phyloP scores from a whole-genome alignment of 1,140 invertebrate species.

The Eurosta solidaginis region DNA sequence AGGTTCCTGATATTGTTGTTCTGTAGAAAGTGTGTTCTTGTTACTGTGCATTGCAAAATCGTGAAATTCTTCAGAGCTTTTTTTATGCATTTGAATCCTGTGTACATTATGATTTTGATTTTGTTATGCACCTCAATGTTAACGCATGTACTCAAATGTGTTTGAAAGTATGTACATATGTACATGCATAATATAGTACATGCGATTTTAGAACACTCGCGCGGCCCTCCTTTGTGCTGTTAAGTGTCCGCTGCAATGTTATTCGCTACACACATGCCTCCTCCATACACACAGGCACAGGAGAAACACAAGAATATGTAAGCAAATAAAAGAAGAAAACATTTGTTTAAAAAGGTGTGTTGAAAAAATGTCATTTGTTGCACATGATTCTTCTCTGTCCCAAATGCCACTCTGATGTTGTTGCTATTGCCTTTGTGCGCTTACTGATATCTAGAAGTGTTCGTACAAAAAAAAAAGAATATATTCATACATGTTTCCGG shows the following conservation, averaged over 20 bases:
- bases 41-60: too few species aligned
- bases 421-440: background rate
- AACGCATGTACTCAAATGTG: background rate
- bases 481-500: slow-evolving; percentile 14
- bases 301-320: background rate
- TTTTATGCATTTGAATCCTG: too few species aligned
- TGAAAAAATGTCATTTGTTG: background rate
- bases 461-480: slow-evolving; percentile 8
- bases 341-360: background rate
- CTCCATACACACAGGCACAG: background rate
- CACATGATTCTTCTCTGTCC: background rate
- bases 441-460: background rate
- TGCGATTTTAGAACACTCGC: background rate
- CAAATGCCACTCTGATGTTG: too few species aligned
- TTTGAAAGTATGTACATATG: background rate
- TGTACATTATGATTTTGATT: too few species aligned
- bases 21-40: too few species aligned
- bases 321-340: background rate
- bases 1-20: too few species aligned
- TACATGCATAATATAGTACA: background rate
- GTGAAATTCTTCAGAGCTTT: too few species aligned
- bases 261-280: background rate
- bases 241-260: slow-evolving; percentile 18
- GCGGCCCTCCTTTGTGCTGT: slow-evolving; percentile 22
- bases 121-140: too few species aligned